These are phyloP conservation scores for Buathra laborator DNA, from an alignment of 2,888 invertebrate species.

Conservation along the genomic window DNA sequence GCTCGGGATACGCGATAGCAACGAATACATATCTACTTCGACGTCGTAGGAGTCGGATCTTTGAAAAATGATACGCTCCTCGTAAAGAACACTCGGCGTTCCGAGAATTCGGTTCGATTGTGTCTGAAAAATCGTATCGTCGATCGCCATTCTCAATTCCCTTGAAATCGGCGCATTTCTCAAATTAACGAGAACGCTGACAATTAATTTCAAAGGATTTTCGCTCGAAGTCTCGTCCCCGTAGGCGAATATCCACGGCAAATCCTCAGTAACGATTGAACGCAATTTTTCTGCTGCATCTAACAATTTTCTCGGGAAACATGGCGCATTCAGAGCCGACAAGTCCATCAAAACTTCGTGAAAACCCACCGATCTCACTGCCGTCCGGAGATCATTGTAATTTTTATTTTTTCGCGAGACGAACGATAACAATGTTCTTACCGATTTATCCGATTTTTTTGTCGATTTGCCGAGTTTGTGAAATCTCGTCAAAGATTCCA, in stretches of 20 bases:
- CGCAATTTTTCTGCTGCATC: constrained; percentile 37
- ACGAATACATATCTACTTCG: constrained; percentile 58
- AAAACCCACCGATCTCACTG: constrained; percentile 17
- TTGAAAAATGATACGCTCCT: constrained; percentile 57
- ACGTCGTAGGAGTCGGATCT: constrained; percentile 42
- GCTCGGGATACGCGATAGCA: constrained; percentile 41
- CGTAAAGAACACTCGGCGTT: constrained; percentile 38
- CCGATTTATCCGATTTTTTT: not conserved
- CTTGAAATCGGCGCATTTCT: constrained; percentile 40
- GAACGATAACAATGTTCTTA: not conserved
- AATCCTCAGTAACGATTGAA: constrained; percentile 36
- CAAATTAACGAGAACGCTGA: constrained; percentile 41
- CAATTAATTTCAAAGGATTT: constrained; percentile 48
- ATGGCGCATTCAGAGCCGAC: constrained; percentile 50
- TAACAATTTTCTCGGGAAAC: constrained; percentile 39
- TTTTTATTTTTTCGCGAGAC: not conserved
- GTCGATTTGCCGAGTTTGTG: not conserved
- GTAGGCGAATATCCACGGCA: constrained; percentile 61
- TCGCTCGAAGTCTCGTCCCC: constrained; percentile 19
- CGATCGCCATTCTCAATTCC: constrained; percentile 13
- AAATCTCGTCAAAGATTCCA: not conserved
- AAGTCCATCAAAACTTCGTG: constrained; percentile 24
- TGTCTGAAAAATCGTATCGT: constrained; percentile 53
- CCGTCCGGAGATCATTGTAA: not conserved
- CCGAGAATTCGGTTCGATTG: constrained; percentile 17